These are phyloP conservation scores for Capitella teleta DNA, from an alignment of 1,140 invertebrate species.

Conservation along the genomic window DNA sequence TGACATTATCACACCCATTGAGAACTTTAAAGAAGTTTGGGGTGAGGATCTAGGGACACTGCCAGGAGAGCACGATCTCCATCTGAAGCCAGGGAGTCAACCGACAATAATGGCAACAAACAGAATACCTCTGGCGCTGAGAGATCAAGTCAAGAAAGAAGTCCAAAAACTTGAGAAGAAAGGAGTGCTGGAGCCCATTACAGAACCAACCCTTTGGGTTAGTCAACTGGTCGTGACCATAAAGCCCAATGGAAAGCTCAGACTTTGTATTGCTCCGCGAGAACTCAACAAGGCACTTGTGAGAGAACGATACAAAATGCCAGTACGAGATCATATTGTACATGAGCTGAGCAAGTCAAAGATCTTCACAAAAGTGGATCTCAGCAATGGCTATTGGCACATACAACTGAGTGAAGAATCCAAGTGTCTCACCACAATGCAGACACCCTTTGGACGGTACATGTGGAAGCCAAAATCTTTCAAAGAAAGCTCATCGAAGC, in stretches of 20 bases:
- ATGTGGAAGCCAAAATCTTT: not conserved
- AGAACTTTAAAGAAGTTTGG: too few relatives aligned
- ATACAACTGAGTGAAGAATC: slow-evolving; percentile 9
- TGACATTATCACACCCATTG: not conserved
- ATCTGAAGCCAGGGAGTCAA: not conserved
- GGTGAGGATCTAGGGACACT: too few relatives aligned
- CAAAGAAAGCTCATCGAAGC: slow-evolving; percentile 1
- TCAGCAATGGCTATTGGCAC: slow-evolving; percentile 17
- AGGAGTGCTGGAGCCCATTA: not conserved
- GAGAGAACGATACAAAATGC: slow-evolving; percentile 8
- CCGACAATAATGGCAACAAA: not conserved
- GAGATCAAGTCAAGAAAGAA: not conserved
- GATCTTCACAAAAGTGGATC: slow-evolving; percentile 18
- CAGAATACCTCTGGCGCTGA: not conserved
- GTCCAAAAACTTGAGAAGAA: not conserved
- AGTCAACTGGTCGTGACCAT: not conserved
- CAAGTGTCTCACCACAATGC: not conserved
- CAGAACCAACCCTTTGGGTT: not conserved
- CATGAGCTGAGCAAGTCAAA: slow-evolving; percentile 15
- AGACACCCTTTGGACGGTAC: not conserved
- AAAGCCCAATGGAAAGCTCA: not conserved
- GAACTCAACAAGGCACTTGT: not conserved
- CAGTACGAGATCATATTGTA: slow-evolving; percentile 18
- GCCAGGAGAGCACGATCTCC: not conserved
- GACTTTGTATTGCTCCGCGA: not conserved